A percentile compares a stretch with the other conserved stretches of the same genome.
phyloP scores from a whole-genome alignment of 2,888 invertebrate species.

The Aquatica leii region DNA sequence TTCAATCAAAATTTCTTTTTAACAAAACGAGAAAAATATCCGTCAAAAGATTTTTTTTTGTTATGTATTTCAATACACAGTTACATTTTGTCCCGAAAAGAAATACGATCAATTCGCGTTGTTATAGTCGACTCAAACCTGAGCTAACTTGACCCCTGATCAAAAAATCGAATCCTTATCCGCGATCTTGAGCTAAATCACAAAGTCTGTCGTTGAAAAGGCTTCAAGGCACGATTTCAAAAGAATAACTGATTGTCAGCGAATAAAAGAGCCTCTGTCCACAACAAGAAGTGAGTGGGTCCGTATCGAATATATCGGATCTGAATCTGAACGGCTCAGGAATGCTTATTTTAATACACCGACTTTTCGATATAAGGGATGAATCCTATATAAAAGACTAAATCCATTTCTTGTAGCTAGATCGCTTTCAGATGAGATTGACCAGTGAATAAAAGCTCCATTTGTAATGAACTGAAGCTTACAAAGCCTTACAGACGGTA shows the following conservation, averaged over 20 bases:
- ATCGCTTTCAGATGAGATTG: conserved; percentile 61
- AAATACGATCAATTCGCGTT: conserved; percentile 32
- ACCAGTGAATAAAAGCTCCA: conserved; percentile 60
- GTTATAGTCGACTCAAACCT: conserved; percentile 46
- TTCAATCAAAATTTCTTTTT: conserved; percentile 1
- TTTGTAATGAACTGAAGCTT: conserved; percentile 60
- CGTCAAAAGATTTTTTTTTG: neutral
- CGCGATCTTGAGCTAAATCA: conserved; percentile 54
- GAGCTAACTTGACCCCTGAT: conserved; percentile 53
- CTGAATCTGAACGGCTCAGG: conserved; percentile 40
- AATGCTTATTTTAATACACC: conserved; percentile 44
- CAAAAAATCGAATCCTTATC: conserved; percentile 54
- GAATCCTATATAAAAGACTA: conserved; percentile 45
- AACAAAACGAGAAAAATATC: neutral
- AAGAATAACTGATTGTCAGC: conserved; percentile 59
- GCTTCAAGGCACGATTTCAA: conserved; percentile 57
- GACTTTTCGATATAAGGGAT: conserved; percentile 42
- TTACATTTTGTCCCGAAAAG: conserved; percentile 16
- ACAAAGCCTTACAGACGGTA: conserved; percentile 47
- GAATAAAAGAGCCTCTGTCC: conserved; percentile 52
- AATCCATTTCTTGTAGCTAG: conserved; percentile 58
- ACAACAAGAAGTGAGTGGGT: conserved; percentile 44
- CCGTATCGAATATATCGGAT: conserved; percentile 38
- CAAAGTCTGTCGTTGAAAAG: conserved; percentile 57
- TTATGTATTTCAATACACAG: conserved; percentile 12